These are phyloP conservation scores for Carettochelys insculpta DNA, from an alignment of 2,113 vertebrate genomes.

Conservation along the genomic window DNA sequence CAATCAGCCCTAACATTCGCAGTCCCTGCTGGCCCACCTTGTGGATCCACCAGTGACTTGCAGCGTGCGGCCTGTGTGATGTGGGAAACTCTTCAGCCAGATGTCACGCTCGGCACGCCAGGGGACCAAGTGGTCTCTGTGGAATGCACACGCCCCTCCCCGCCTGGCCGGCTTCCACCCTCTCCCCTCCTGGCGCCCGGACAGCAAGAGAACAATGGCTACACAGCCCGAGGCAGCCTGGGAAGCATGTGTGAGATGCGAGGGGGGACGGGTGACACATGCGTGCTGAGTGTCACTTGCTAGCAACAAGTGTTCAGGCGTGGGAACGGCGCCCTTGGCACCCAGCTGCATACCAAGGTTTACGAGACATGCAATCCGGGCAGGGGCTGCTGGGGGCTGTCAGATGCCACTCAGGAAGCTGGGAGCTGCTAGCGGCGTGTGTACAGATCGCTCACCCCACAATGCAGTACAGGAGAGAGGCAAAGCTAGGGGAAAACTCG, in stretches of 20 bases:
- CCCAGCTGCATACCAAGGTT: accelerated
- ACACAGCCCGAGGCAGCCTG: too few species aligned
- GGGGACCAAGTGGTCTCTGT: too few species aligned
- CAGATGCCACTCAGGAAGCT: not conserved
- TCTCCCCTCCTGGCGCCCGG: too few species aligned
- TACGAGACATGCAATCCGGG: not conserved
- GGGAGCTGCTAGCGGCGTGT: not conserved
- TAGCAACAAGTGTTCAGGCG: accelerated
- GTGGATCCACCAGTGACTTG: not conserved
- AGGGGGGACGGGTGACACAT: not conserved
- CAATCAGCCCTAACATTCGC: not conserved
- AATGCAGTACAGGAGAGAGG: not conserved
- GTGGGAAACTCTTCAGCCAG: not conserved
- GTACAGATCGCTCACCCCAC: too few species aligned
- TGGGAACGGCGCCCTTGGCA: accelerated
- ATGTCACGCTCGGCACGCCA: too few species aligned
- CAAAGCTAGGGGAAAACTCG: not conserved
- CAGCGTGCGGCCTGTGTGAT: accelerated
- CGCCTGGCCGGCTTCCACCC: not conserved
- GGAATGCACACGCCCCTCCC: too few species aligned
- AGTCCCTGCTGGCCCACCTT: not conserved
- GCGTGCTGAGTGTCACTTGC: not conserved
- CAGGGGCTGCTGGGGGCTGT: not conserved
- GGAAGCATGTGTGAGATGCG: not conserved
- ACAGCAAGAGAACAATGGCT: not conserved